phyloP scores from a whole-genome alignment of 2,113 vertebrate species.

The Felis chaus region DNA sequence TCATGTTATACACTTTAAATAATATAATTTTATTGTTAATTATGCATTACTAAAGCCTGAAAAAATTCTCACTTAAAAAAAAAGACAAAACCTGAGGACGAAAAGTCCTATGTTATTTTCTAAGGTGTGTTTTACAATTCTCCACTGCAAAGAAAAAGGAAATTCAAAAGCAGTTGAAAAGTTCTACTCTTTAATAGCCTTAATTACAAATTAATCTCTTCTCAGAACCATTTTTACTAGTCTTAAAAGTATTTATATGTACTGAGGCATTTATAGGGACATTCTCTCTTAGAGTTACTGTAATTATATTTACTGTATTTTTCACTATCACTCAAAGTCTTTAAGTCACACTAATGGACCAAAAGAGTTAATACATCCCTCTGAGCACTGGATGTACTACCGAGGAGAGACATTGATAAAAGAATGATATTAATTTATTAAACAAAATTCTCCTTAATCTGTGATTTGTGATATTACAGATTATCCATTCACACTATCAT shows the following conservation, averaged over 20 bases:
- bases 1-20: background rate
- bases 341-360: background rate
- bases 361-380: background rate
- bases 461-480: conserved; percentile 3
- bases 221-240: background rate
- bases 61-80: background rate
- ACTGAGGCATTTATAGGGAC: background rate
- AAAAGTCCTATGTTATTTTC: background rate
- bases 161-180: background rate
- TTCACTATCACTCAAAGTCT: background rate
- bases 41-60: background rate
- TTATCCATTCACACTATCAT: background rate
- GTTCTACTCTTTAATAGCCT: background rate
- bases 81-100: background rate
- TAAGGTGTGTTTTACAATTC: background rate
- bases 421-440: background rate
- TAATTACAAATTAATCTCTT: background rate
- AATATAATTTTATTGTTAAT: background rate
- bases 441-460: background rate
- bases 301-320: background rate
- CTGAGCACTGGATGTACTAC: background rate
- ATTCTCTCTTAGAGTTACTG: background rate
- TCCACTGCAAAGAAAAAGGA: background rate
- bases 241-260: background rate
- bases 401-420: background rate